Evolutionary conservation across 2,888 invertebrate genomes (phyloP), one percentile per base, ranked within the genome.

Genomic region (Nemapogon koenigi): DNA sequence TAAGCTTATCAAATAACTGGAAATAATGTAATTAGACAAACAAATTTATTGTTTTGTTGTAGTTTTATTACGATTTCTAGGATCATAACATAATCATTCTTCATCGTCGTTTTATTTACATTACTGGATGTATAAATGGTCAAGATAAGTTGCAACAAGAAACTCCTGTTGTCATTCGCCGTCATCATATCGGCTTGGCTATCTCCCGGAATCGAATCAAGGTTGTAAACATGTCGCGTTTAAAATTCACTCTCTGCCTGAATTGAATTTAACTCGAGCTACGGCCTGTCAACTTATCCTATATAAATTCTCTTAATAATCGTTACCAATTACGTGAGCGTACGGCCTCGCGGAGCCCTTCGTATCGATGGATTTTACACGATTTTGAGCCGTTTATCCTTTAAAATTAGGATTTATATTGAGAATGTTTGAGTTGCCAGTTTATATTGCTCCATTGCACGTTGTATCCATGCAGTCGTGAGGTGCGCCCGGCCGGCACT

Each of bases 251-350:
- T 50, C 56, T 49, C 52, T n/a, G 27, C 27, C 36, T 41, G 37
- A 37, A 40, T 69, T 63, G 52, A 62, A 59, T 65, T 64, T 59
- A 67, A 61, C 57, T 60, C 57, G 45, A 59, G 52, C 53, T 57
- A 59, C 54, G 59, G 58, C 56, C 57, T 65, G 69, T 67, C 69
- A 66, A 65, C 60, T 65, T 68, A 65, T 67, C 62, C 62, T 59
- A 62, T 64, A 71, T 72, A 68, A 71, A 72, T 70, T 70, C 59
- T 59, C 59, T 62, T 63, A 67, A 67, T 71, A 70, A 69, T 69
- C 62, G 62, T 66, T 67, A 62, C 66, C 71, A 69, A 72, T 72
- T 70, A 72, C 62, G 62, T 59, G 64, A 66, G 58, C 56, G 62
- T 63, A 62, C 58, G 62, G 64, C 65, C 66, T 71, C 63, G 65